Conservation (phyloP, 2,797 vertebrate species). For the Poecilia velifera region DNA sequence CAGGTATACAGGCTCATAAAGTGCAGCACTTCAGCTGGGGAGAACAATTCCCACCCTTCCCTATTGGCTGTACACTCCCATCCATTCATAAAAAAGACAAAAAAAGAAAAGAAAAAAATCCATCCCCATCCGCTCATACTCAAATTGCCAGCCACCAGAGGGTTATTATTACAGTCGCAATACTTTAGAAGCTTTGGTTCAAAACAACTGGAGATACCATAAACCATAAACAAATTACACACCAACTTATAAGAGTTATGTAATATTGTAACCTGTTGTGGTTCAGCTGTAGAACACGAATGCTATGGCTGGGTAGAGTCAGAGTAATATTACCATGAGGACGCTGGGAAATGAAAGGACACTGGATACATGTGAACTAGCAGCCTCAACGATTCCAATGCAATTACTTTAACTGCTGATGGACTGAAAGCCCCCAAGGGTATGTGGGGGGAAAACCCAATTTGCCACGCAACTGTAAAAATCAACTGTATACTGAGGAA, state of each 20-base stretch:
- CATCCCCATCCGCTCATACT: neutral
- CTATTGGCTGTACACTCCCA: constrained; percentile 24
- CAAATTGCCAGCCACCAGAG: neutral
- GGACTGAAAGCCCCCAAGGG: constrained; percentile 45
- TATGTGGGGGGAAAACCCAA: constrained; percentile 5
- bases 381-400: constrained; percentile 42
- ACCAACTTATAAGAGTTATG: neutral
- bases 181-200: constrained; percentile 14
- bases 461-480: constrained; percentile 5
- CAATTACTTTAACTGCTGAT: constrained; percentile 58
- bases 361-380: constrained; percentile 13
- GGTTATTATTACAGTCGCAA: constrained; percentile 2
- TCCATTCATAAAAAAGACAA: constrained; percentile 61
- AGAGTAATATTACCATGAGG: neutral
- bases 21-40: neutral
- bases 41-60: neutral
- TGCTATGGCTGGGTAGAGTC: neutral
- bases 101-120: neutral
- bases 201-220: neutral
- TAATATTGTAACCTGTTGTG: neutral
- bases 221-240: neutral
- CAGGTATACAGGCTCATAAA: neutral
- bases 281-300: neutral
- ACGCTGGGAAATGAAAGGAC: constrained; percentile 25
- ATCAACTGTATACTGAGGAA: neutral